Conservation (phyloP, 2,797 vertebrate genomes). For the Knipowitschia caucasica region DNA sequence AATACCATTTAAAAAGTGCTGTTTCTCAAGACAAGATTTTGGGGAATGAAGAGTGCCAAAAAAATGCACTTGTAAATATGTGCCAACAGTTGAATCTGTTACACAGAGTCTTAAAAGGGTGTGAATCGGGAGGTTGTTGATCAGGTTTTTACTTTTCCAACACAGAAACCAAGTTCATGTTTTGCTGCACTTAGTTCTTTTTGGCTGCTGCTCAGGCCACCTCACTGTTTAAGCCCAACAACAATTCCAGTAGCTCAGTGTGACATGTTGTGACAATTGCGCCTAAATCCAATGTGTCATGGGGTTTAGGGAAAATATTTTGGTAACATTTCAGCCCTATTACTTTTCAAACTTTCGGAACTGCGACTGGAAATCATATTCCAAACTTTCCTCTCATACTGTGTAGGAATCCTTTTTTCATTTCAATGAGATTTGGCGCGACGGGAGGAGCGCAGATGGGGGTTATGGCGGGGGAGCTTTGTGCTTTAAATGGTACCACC, state of each 20-base stretch:
- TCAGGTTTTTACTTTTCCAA: not conserved
- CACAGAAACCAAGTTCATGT: not conserved
- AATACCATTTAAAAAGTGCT: not conserved
- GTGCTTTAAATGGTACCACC: conserved; percentile 10
- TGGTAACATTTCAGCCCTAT: not conserved
- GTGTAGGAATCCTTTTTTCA: conserved; percentile 3
- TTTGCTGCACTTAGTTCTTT: not conserved
- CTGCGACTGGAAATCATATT: conserved; percentile 3
- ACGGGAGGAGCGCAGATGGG: not conserved
- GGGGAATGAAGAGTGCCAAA: not conserved
- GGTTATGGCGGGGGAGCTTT: conserved; percentile 4
- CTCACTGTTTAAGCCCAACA: not conserved
- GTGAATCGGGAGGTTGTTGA: no score
- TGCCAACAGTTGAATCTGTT: not conserved
- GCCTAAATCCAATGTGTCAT: conserved; percentile 1
- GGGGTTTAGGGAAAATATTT: not conserved
- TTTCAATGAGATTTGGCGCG: conserved; percentile 2
- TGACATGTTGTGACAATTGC: conserved; percentile 2
- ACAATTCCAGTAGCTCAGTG: conserved; percentile 2
- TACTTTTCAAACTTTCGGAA: not conserved
- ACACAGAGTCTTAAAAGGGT: not conserved
- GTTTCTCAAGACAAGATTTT: no score
- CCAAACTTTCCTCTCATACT: not conserved
- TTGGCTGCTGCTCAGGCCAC: not conserved
- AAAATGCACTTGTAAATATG: not conserved